Evolutionary conservation across 2,888 invertebrate genomes (phyloP).

Genomic region (Yponomeuta plumbellus): DNA sequence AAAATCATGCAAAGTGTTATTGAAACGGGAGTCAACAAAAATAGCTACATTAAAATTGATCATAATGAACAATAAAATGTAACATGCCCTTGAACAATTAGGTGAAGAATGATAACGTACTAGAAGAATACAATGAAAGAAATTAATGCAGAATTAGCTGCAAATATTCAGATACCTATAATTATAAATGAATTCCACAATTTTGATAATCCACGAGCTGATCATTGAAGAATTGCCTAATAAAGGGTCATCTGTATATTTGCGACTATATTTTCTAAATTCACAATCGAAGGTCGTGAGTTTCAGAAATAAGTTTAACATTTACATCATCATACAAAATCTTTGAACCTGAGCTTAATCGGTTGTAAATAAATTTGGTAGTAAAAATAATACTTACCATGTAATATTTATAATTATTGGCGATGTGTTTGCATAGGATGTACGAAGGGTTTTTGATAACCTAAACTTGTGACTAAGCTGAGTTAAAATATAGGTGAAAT

Average conservation of each 20-base stretch:
- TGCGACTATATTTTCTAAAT: constrained; percentile 27
- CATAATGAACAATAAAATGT: not conserved
- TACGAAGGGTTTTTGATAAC: too few relatives aligned
- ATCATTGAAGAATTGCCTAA: not conserved
- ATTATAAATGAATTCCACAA: not conserved
- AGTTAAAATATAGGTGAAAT: constrained; percentile 14
- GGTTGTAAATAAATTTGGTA: not conserved
- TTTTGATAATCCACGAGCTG: not conserved
- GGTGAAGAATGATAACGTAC: not conserved
- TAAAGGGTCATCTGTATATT: constrained; percentile 31
- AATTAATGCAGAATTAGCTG: constrained; percentile 13
- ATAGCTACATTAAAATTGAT: too few relatives aligned
- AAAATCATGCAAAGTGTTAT: too few relatives aligned
- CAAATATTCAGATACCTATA: constrained; percentile 31
- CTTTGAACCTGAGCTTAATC: constrained; percentile 54
- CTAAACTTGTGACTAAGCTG: constrained; percentile 20
- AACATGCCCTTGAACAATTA: not conserved
- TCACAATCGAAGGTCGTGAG: constrained; percentile 28
- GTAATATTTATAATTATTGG: not conserved
- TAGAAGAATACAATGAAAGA: not conserved
- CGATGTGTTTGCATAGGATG: not conserved
- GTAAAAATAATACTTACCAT: not conserved
- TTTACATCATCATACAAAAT: not conserved
- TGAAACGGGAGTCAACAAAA: too few relatives aligned
- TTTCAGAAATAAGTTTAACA: constrained; percentile 34